Evolutionary conservation across 2,888 invertebrate genomes (phyloP).

Genomic region (Lamellibrachia columna): DNA sequence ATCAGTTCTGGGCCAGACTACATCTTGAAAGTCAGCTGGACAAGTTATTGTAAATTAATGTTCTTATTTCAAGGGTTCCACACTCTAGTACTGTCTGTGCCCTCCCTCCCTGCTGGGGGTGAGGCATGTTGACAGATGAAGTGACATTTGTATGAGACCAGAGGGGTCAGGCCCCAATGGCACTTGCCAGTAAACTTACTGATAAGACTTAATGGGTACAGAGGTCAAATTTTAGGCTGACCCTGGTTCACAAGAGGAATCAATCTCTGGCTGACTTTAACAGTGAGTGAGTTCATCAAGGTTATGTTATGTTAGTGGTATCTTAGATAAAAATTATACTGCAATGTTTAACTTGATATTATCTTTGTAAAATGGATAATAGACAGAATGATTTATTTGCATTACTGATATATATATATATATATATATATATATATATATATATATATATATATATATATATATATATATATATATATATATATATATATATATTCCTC

Average conservation of each 20-base stretch:
- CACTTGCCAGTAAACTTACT: background rate
- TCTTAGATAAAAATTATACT: too few species aligned
- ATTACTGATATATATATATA: too few species aligned
- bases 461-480: too few species aligned
- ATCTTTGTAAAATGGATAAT: too few species aligned
- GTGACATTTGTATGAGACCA: background rate
- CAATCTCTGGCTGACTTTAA: background rate
- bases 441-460: too few species aligned
- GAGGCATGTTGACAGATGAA: background rate
- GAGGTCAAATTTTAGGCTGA: background rate
- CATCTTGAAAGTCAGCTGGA: background rate
- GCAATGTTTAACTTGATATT: too few species aligned
- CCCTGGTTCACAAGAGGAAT: background rate
- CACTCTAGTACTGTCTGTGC: background rate
- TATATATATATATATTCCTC: too few species aligned
- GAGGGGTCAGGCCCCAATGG: background rate
- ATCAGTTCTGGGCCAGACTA: background rate
- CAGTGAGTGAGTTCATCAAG: too few species aligned
- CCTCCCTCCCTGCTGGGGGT: background rate
- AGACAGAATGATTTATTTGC: too few species aligned
- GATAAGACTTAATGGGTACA: conserved; percentile 5
- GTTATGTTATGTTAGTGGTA: too few species aligned
- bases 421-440: too few species aligned
- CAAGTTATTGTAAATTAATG: background rate
- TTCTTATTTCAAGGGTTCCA: background rate